Base-by-base conservation (phyloP, 2,113 vertebrate genomes). In the Lamprotornis superbus region DNA sequence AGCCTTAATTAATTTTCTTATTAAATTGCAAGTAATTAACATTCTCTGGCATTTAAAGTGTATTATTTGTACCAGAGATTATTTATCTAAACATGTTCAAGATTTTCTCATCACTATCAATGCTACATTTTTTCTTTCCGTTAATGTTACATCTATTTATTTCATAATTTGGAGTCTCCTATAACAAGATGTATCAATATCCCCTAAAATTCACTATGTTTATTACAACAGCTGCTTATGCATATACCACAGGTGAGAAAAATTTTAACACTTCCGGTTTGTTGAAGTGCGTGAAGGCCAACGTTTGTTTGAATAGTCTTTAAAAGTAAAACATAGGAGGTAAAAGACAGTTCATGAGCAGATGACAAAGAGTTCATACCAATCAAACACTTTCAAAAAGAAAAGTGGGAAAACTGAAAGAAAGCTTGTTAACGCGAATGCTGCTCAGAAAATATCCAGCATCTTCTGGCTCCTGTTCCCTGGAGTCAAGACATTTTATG, bases 1-100 rank as follows among this genome's bases (percentile, higher is more conserved):
- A 52, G 82, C 50, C 80, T 95, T 96, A 96, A 95, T 95, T 97
- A 95, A 96, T 93, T 90, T 94, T 68, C 50, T 74, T 68, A 94
- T 78, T 90, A 94, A 92, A 74, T 64, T 89, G 12, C 60, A 80
- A 77, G 42, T 94, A 97, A 92, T 77, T 90, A 96, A 88, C 46
- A 74, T 77, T 77, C 50, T 35, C 71, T 90, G 75, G 20, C 18
- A 88, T 90, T 94, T 83, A 69, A 92, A 76, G 10, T 18, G 5
- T 33, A 59, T 84, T 91, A 90, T 87, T 95, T 44, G 33, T 56
- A 88, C 65, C 63, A 73, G 27, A 47, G 31, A 65, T 85, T 82
- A 91, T 87, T 94, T 94, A 65, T 73, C 40, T 79, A 83, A 94
- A 91, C 40, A 76, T 9, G 9, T 64, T 87, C 53, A 79, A 82